These are phyloP conservation scores for Crambe crambe DNA, from an alignment of 37 sponge, comb jelly and placozoan species.

Conservation along the genomic window DNA sequence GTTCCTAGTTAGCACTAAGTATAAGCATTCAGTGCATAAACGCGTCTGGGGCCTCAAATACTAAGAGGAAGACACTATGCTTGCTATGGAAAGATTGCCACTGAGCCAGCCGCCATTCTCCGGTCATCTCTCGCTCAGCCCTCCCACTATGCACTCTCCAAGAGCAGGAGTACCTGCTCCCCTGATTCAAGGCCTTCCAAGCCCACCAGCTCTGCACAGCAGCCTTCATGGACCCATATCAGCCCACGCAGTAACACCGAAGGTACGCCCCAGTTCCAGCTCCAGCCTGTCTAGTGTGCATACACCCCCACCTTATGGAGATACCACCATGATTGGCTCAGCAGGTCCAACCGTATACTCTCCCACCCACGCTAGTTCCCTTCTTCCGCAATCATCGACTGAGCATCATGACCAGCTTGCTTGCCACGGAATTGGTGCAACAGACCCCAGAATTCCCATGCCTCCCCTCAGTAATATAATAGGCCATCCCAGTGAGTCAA, in stretches of 20 bases:
- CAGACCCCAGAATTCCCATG: neutral
- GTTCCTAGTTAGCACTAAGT: neutral
- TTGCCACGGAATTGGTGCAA: neutral
- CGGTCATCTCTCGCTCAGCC: conserved; percentile 29
- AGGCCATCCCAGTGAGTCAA: neutral
- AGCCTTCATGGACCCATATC: conserved; percentile 2
- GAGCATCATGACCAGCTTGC: conserved; percentile 12
- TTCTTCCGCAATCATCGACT: conserved; percentile 10
- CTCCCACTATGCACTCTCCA: conserved; percentile 47
- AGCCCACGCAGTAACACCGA: conserved; percentile 1
- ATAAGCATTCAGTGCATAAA: neutral
- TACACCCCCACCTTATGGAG: conserved; percentile 54
- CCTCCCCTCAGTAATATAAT: neutral
- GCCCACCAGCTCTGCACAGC: conserved; percentile 14
- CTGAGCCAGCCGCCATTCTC: conserved; percentile 53
- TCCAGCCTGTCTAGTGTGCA: conserved; percentile 43
- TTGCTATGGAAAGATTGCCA: conserved; percentile 75
- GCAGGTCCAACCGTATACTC: conserved; percentile 30
- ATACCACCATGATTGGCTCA: conserved; percentile 21
- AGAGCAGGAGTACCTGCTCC: conserved; percentile 47
- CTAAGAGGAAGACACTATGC: conserved; percentile 37
- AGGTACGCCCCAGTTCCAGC: conserved; percentile 17
- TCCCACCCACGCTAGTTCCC: conserved; percentile 27
- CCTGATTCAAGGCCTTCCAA: conserved; percentile 27
- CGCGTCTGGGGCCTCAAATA: neutral